Percentiles rank a stretch among this genome's conserved stretches.
These are phyloP conservation scores for Cheilosia grossa DNA, from an alignment of 2,888 invertebrate species.

Conservation along the genomic window DNA sequence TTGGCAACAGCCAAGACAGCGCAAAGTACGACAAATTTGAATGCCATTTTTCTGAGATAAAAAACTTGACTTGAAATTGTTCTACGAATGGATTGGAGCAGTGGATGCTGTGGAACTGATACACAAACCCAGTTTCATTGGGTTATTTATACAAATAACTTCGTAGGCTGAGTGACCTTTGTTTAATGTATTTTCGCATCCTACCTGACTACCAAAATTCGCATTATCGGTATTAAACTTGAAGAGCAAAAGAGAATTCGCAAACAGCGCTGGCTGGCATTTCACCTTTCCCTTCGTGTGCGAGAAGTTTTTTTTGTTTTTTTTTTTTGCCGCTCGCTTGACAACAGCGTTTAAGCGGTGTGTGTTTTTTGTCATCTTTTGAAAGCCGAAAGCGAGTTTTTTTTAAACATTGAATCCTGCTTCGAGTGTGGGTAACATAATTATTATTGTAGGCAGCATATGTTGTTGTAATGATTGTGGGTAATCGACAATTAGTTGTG, in stretches of 20 bases:
- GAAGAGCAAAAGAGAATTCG: slow-evolving; percentile 18
- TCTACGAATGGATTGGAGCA: slow-evolving; percentile 48
- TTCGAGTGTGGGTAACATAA: slow-evolving; percentile 41
- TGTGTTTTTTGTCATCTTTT: slow-evolving; percentile 20
- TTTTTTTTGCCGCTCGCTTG: slow-evolving; percentile 13
- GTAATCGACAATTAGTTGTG: slow-evolving; percentile 27
- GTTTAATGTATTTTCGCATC: slow-evolving; percentile 29
- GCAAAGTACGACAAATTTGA: slow-evolving; percentile 85
- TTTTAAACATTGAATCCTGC: slow-evolving; percentile 49
- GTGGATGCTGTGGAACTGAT: slow-evolving; percentile 69
- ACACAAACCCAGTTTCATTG: slow-evolving; percentile 50
- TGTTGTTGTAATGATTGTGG: not conserved
- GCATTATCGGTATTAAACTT: slow-evolving; percentile 12
- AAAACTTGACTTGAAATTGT: slow-evolving; percentile 2
- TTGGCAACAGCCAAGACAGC: slow-evolving; percentile 86
- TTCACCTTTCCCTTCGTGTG: slow-evolving; percentile 65
- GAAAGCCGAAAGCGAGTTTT: slow-evolving; percentile 15
- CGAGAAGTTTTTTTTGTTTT: not conserved
- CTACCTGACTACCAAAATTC: slow-evolving; percentile 7
- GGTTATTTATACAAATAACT: slow-evolving; percentile 61
- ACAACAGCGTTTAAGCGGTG: slow-evolving; percentile 24
- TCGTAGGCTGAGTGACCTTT: slow-evolving; percentile 45
- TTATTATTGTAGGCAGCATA: slow-evolving; percentile 23
- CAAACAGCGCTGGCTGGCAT: slow-evolving; percentile 22
- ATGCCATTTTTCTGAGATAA: slow-evolving; percentile 67